Evolutionary conservation across 2,113 vertebrate species (phyloP).

Genomic region (Pituophis catenifer): DNA sequence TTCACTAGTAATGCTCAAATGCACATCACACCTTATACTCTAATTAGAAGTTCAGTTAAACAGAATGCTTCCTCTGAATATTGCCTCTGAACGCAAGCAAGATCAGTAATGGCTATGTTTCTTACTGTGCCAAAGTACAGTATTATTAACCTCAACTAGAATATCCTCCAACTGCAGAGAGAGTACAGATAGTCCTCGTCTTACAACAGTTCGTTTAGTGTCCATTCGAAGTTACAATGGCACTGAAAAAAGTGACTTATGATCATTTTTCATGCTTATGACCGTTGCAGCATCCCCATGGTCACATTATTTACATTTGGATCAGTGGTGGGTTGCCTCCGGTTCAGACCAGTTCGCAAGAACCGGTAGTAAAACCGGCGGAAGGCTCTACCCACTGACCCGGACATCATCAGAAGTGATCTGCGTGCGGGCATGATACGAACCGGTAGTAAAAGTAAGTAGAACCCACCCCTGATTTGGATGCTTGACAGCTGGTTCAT

Average conservation of each 20-base stretch:
- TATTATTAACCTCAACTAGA: neutral
- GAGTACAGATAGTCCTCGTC: neutral
- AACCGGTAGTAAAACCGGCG: too few relatives aligned
- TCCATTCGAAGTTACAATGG: neutral
- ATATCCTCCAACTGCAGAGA: neutral
- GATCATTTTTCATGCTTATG: neutral
- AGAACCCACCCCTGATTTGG: too few relatives aligned
- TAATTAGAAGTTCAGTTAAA: neutral
- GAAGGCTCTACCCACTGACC: too few relatives aligned
- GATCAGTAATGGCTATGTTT: neutral
- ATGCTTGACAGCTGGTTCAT: too few relatives aligned
- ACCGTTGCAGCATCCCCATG: neutral
- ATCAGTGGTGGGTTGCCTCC: too few relatives aligned
- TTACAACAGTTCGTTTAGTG: neutral
- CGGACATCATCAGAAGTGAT: too few relatives aligned
- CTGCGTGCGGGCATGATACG: too few relatives aligned
- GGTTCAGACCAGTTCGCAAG: too few relatives aligned
- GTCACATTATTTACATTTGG: too few relatives aligned
- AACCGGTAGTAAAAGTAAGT: too few relatives aligned
- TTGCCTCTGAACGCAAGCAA: neutral
- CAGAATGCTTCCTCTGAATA: neutral
- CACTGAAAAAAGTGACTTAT: neutral
- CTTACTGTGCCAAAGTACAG: neutral
- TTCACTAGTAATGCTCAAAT: neutral
- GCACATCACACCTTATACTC: neutral